Percentiles rank a stretch among this genome's conserved stretches.
phyloP scores from a whole-genome alignment of 2,888 invertebrate genomes.

The Stenchaetothrips biformis region DNA sequence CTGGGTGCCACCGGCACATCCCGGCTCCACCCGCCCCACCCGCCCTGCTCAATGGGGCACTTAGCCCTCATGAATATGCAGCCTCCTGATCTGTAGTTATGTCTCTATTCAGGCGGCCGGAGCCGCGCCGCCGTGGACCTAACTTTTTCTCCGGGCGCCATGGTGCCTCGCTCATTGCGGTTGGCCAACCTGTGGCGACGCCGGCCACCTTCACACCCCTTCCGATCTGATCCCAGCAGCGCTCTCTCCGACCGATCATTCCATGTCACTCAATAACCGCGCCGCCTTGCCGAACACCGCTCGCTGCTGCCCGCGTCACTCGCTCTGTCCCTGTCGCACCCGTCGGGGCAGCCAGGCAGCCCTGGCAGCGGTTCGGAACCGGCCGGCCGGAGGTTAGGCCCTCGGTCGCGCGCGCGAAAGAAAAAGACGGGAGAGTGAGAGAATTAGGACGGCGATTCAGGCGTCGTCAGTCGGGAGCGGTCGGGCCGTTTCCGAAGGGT shows the following conservation, averaged over 20 bases:
- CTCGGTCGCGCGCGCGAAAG: too few species aligned
- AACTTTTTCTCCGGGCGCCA: neutral
- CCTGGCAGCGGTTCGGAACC: too few species aligned
- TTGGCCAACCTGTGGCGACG: neutral
- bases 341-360: neutral
- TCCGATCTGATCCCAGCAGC: neutral
- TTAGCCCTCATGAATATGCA: slow-evolving; percentile 23
- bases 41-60: slow-evolving; percentile 2
- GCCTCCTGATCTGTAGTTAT: slow-evolving; percentile 13
- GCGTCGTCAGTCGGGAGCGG: too few species aligned
- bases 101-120: slow-evolving; percentile 5
- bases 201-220: neutral
- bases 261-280: neutral
- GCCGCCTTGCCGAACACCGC: neutral
- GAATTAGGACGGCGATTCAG: too few species aligned
- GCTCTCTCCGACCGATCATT: neutral
- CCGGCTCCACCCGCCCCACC: too few species aligned
- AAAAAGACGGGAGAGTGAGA: too few species aligned
- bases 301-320: too few species aligned
- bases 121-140: neutral
- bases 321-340: neutral
- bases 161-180: neutral
- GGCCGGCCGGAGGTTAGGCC: too few species aligned
- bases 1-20: too few species aligned
- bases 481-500: too few species aligned